Evolutionary conservation across 2,113 vertebrate genomes (phyloP).

Genomic region (Semicossyphus pulcher): DNA sequence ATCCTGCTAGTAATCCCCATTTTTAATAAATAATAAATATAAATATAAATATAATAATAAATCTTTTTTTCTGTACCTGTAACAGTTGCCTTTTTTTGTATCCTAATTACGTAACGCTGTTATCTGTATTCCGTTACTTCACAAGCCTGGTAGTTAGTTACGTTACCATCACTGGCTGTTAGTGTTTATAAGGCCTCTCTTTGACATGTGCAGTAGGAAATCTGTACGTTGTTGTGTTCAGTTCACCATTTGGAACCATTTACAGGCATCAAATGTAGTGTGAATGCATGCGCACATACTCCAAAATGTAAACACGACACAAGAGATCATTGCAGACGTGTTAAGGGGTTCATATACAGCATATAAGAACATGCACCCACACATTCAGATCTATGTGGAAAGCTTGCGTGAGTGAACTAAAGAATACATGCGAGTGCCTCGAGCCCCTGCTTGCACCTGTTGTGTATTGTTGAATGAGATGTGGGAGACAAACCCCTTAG

Average conservation of each 20-base stretch:
- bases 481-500: conserved; percentile 15
- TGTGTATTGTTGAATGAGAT: conserved; percentile 50
- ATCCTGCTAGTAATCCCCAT: too few species aligned
- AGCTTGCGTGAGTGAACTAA: conserved; percentile 18
- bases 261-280: conserved; percentile 7
- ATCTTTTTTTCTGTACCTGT: too few species aligned
- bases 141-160: background rate
- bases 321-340: background rate
- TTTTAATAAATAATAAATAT: too few species aligned
- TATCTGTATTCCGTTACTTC: too few species aligned
- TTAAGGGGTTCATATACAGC: conserved; percentile 3
- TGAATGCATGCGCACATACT: conserved; percentile 13
- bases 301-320: background rate
- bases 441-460: conserved; percentile 59
- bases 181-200: background rate
- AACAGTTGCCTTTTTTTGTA: too few species aligned
- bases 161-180: background rate
- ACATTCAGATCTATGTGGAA: conserved; percentile 37
- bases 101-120: too few species aligned
- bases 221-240: conserved; percentile 12
- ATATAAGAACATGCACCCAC: background rate
- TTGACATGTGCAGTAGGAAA: background rate
- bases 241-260: background rate
- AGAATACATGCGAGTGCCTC: background rate
- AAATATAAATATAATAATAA: too few species aligned